Evolutionary conservation across 2,888 invertebrate genomes (phyloP).

Genomic region (Thymelicus acteon): DNA sequence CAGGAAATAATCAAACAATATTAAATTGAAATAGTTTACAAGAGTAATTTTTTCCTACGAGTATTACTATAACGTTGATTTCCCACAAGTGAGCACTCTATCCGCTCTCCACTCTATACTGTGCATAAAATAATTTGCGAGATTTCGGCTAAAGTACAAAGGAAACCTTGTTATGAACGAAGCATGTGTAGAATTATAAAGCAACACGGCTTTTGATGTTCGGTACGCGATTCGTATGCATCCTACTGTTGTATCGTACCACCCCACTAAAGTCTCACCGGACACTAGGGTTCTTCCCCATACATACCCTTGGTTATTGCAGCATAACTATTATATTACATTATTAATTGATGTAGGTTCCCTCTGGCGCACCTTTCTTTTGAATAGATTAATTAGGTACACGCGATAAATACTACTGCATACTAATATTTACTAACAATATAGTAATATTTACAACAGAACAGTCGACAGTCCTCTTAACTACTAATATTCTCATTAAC

Average conservation of each 20-base stretch:
- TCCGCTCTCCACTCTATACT: not conserved
- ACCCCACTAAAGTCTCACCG: conserved; percentile 52
- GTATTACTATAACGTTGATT: no score
- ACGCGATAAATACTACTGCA: not conserved
- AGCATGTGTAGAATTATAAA: conserved; percentile 9
- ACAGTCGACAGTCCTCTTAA: no score
- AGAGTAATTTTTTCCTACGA: no score
- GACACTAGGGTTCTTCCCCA: conserved; percentile 56
- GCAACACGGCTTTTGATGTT: conserved; percentile 5
- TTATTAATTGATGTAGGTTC: conserved; percentile 64
- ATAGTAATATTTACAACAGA: no score
- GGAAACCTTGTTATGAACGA: conserved; percentile 5
- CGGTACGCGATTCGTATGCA: conserved; percentile 17
- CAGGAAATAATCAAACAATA: no score
- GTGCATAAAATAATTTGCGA: not conserved
- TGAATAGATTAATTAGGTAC: conserved; percentile 7
- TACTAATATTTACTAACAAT: no score
- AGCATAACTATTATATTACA: conserved; percentile 61
- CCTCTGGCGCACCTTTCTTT: conserved; percentile 31
- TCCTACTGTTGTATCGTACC: conserved; percentile 33
- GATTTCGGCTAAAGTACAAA: conserved; percentile 8
- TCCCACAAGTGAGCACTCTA: not conserved
- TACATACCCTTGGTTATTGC: conserved; percentile 52
- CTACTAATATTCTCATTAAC: no score
- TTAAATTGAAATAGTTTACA: no score